Percentiles rank a stretch among this genome's conserved stretches.
phyloP scores from a whole-genome alignment of 2,113 vertebrate species.

The Fregetta grallaria region DNA sequence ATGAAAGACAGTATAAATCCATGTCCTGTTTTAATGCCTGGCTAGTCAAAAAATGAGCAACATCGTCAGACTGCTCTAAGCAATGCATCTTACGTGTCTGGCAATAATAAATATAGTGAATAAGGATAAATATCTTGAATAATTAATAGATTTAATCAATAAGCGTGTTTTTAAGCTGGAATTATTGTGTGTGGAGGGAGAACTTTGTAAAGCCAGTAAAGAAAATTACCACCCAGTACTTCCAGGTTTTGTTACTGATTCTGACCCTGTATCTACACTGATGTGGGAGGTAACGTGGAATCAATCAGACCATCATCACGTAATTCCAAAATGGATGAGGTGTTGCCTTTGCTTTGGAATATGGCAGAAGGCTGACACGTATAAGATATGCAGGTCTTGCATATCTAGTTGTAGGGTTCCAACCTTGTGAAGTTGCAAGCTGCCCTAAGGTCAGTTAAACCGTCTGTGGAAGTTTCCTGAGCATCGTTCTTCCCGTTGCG shows the following conservation, averaged over 20 bases:
- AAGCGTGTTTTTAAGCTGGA: neutral
- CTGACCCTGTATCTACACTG: neutral
- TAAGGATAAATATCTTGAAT: neutral
- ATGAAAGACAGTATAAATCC: neutral
- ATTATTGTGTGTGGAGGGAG: neutral
- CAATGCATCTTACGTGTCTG: neutral
- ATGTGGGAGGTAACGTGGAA: neutral
- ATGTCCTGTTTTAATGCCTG: neutral
- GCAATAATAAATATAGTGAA: accelerated
- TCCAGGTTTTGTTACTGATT: neutral
- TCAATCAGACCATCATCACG: accelerated
- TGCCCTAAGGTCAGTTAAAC: neutral
- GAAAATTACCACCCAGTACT: neutral
- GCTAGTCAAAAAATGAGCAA: neutral
- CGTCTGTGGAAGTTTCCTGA: neutral
- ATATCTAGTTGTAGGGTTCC: accelerated
- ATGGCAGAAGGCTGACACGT: accelerated
- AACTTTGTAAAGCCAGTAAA: neutral
- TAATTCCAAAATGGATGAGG: too few species aligned
- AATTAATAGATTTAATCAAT: neutral
- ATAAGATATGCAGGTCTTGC: accelerated
- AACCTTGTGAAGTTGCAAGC: neutral
- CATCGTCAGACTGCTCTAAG: neutral
- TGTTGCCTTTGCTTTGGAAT: too few species aligned
- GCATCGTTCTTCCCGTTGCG: neutral